A percentile compares a stretch with the other conserved stretches of the same genome.
These are phyloP conservation scores for Athripsodes cinereus DNA, from an alignment of 2,888 invertebrate genomes.

Conservation along the genomic window DNA sequence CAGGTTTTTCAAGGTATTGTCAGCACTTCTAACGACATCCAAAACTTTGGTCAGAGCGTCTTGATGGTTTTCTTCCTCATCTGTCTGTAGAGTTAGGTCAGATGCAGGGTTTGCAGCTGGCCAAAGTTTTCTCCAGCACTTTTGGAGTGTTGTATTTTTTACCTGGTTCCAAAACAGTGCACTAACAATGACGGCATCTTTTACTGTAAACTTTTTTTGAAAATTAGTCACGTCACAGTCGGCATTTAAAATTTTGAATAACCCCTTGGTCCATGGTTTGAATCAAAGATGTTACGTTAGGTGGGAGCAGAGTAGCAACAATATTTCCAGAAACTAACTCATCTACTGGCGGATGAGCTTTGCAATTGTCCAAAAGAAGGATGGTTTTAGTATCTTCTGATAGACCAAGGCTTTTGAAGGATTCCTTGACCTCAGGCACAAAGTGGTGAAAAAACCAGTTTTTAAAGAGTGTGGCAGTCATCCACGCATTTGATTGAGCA, in stretches of 20 bases:
- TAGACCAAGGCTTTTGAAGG: neutral
- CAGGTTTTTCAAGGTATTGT: no score
- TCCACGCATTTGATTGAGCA: no score
- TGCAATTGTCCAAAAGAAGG: neutral
- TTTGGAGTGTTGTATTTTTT: neutral
- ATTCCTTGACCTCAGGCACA: no score
- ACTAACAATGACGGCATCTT: neutral
- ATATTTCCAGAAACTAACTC: neutral
- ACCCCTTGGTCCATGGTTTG: no score
- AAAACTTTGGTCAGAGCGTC: conserved; percentile 4
- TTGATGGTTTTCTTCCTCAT: conserved; percentile 5
- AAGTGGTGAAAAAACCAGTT: no score
- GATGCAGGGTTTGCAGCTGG: conserved; percentile 5
- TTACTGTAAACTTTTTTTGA: neutral
- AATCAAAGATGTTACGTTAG: no score
- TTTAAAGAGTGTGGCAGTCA: neutral
- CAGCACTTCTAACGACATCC: no score
- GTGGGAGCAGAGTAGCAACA: neutral
- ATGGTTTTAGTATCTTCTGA: neutral
- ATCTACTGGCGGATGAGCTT: neutral
- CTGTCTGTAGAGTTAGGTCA: conserved; percentile 2
- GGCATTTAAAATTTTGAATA: neutral
- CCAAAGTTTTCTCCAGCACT: conserved; percentile 1
- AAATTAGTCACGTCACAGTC: neutral
- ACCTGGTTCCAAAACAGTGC: neutral